These are phyloP conservation scores for Bombus consobrinus DNA, from an alignment of 1,140 invertebrate species.

Conservation along the genomic window DNA sequence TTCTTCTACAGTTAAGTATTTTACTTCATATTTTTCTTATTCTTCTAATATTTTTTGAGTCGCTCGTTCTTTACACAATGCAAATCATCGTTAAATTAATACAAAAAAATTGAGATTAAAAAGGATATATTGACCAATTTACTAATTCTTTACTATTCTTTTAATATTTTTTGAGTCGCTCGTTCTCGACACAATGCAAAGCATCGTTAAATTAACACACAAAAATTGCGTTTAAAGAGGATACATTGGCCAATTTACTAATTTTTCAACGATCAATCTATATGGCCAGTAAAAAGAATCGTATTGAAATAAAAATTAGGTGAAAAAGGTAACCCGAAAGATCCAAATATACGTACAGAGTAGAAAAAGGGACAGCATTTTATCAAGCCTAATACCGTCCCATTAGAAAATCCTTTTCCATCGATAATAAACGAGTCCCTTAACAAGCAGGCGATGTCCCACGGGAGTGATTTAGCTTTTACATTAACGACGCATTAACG, in stretches of 20 bases:
- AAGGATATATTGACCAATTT: no score
- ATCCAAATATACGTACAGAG: not conserved
- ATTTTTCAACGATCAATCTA: not conserved
- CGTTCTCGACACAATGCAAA: no score
- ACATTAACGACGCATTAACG: conserved; percentile 62
- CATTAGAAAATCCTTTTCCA: conserved; percentile 39
- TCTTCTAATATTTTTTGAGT: no score
- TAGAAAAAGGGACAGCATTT: not conserved
- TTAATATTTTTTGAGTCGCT: no score
- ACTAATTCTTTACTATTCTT: no score
- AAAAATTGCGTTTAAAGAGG: no score
- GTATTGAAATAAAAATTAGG: not conserved
- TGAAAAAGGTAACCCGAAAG: not conserved
- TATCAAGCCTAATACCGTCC: not conserved
- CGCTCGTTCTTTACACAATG: no score
- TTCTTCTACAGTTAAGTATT: no score
- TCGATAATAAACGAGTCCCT: conserved; percentile 39
- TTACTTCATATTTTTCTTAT: no score
- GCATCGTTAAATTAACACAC: no score
- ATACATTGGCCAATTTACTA: not conserved
- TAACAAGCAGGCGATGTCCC: conserved; percentile 33
- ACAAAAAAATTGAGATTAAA: no score
- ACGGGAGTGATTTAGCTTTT: conserved; percentile 54
- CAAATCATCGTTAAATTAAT: no score
- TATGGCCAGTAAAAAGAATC: not conserved